Percentiles rank a stretch among this genome's conserved stretches.
Conservation (phyloP, 2,797 vertebrate genomes). For the Setipinna tenuifilis region DNA sequence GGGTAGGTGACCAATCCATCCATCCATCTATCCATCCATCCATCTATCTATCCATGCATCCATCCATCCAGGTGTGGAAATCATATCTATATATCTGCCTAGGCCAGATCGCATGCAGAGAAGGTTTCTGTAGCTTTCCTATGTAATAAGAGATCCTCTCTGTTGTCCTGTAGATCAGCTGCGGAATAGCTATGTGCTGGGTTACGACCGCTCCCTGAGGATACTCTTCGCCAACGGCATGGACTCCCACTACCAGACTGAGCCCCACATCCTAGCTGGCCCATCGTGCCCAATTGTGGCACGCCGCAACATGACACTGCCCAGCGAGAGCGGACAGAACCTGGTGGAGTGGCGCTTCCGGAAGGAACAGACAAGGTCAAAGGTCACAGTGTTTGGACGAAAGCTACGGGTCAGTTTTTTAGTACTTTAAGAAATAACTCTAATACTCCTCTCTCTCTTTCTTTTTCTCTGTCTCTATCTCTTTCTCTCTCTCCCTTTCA, state of each 20-base stretch:
- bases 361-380: conserved; percentile 94
- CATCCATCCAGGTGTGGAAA: no score
- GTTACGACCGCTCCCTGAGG: conserved; percentile 91
- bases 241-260: conserved; percentile 95
- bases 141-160: conserved; percentile 58
- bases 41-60: no score
- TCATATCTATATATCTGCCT: no score
- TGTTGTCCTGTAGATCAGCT: conserved; percentile 82
- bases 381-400: conserved; percentile 94
- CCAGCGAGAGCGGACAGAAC: conserved; percentile 93
- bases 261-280: conserved; percentile 93
- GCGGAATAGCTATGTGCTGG: conserved; percentile 93
- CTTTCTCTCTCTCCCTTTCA: not conserved
- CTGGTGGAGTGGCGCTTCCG: conserved; percentile 97
- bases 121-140: conserved; percentile 56
- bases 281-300: conserved; percentile 93
- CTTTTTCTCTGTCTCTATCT: not conserved
- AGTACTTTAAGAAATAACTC: conserved; percentile 76
- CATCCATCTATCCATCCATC: no score
- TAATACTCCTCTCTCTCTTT: conserved; percentile 52
- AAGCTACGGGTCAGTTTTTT: conserved; percentile 91
- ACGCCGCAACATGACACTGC: conserved; percentile 95
- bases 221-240: conserved; percentile 95
- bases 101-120: no score
- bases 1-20: no score